phyloP scores from a whole-genome alignment of 35 echinoderm and acorn worm genomes.

The Chiridota heheva region DNA sequence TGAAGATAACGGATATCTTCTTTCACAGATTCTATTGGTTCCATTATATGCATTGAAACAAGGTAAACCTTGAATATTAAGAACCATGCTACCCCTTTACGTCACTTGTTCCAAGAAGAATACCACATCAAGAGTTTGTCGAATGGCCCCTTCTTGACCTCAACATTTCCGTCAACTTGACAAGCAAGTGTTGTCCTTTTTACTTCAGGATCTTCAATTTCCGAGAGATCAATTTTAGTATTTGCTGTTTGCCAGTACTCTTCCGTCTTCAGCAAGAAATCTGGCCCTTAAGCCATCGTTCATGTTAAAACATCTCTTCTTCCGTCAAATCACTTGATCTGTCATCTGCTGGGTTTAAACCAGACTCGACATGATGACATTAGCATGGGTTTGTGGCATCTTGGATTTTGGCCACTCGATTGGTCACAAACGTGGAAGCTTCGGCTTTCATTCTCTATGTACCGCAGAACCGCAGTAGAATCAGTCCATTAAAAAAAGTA shows the following conservation, averaged over 20 bases:
- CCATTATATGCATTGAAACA: not conserved
- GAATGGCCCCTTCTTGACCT: too few relatives aligned
- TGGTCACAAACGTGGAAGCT: constrained; percentile 65
- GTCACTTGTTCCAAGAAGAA: not conserved
- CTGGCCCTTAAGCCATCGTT: constrained; percentile 50
- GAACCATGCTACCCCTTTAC: constrained; percentile 16
- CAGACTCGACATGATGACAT: constrained; percentile 42
- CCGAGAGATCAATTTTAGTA: too few relatives aligned
- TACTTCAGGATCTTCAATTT: too few relatives aligned
- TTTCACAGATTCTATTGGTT: not conserved
- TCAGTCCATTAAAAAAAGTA: constrained; percentile 57
- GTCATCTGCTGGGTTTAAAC: constrained; percentile 54
- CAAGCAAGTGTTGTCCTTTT: too few relatives aligned
- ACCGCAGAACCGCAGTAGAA: constrained; percentile 39
- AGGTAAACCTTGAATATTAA: not conserved
- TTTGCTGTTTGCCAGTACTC: too few relatives aligned
- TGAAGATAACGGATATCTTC: not conserved
- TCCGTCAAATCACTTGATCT: constrained; percentile 43
- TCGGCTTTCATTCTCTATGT: constrained; percentile 62
- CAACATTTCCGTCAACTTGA: too few relatives aligned
- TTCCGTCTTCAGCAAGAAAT: constrained; percentile 21
- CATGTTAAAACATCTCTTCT: not conserved
- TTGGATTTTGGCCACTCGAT: constrained; percentile 44
- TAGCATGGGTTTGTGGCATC: constrained; percentile 24
- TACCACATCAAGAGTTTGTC: not conserved